Evolutionary conservation across 2,888 invertebrate species (phyloP).

Genomic region (Punctoribates punctum): DNA sequence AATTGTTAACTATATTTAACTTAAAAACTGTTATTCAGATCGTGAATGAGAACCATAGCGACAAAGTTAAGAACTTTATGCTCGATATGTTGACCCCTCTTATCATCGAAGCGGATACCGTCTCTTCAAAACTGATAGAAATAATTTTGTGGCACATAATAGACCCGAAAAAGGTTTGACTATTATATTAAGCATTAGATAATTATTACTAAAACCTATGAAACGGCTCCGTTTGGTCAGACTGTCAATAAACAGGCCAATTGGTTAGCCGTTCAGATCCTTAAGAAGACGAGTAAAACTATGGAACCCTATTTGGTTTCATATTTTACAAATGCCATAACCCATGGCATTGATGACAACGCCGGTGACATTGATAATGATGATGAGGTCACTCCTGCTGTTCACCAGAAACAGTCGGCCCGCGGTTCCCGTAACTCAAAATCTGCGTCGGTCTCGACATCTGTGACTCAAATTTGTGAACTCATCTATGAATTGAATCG

Average conservation of each 20-base stretch:
- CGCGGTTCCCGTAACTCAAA: conserved; percentile 48
- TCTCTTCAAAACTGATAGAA: conserved; percentile 88
- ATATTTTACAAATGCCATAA: conserved; percentile 82
- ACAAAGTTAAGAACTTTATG: conserved; percentile 94
- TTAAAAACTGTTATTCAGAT: conserved; percentile 31
- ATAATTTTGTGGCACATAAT: conserved; percentile 89
- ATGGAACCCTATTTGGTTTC: conserved; percentile 74
- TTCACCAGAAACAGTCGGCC: conserved; percentile 39
- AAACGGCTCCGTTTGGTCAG: conserved; percentile 43
- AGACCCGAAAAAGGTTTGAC: conserved; percentile 65
- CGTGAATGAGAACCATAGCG: conserved; percentile 84
- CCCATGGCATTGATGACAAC: conserved; percentile 40
- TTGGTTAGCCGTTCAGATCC: conserved; percentile 78
- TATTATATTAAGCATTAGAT: neutral
- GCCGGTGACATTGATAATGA: conserved; percentile 57
- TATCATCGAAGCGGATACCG: conserved; percentile 90
- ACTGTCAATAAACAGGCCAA: conserved; percentile 48
- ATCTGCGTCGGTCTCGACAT: conserved; percentile 49
- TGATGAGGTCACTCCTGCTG: conserved; percentile 53
- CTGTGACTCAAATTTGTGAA: conserved; percentile 66
- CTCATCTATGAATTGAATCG: conserved; percentile 92
- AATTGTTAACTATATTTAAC: neutral
- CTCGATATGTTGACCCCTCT: conserved; percentile 89
- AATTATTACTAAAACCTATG: neutral
- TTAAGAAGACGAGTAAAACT: conserved; percentile 84